Conservation (phyloP, 2,113 vertebrate genomes). For the Orcinus orca region DNA sequence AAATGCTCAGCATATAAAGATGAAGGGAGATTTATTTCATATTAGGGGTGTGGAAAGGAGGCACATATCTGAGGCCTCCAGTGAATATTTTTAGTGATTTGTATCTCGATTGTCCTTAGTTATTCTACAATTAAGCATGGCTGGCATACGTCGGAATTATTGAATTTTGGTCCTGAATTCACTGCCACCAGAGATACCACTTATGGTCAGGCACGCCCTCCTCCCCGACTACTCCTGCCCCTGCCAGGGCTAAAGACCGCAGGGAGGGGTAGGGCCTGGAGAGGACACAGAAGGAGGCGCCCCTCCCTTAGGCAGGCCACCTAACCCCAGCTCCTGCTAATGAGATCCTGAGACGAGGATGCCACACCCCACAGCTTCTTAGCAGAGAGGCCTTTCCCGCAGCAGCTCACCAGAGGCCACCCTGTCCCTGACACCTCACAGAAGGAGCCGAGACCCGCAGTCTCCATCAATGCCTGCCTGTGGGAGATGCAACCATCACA, state of each 20-base stretch:
- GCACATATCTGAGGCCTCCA: slow-evolving; percentile 33
- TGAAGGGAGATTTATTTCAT: not conserved
- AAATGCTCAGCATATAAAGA: slow-evolving; percentile 51
- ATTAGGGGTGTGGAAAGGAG: not conserved
- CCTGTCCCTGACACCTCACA: too few species aligned
- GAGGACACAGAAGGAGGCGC: not conserved
- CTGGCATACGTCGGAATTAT: not conserved
- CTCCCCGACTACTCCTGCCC: not conserved
- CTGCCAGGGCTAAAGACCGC: not conserved
- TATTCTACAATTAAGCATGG: slow-evolving; percentile 61
- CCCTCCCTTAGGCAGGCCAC: not conserved
- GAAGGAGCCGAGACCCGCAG: not conserved
- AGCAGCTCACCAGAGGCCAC: not conserved
- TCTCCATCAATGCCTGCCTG: not conserved
- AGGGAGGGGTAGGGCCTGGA: not conserved
- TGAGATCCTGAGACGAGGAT: not conserved
- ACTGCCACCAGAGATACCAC: not conserved
- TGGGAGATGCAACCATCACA: not conserved
- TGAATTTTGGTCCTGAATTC: not conserved
- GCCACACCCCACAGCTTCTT: not conserved
- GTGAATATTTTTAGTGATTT: slow-evolving; percentile 75
- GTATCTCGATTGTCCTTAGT: slow-evolving; percentile 61
- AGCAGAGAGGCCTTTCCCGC: not conserved
- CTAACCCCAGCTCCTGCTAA: not conserved
- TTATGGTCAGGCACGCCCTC: not conserved